Base-by-base conservation (phyloP, 1,140 invertebrate genomes). In the Drosophila sucinea region DNA sequence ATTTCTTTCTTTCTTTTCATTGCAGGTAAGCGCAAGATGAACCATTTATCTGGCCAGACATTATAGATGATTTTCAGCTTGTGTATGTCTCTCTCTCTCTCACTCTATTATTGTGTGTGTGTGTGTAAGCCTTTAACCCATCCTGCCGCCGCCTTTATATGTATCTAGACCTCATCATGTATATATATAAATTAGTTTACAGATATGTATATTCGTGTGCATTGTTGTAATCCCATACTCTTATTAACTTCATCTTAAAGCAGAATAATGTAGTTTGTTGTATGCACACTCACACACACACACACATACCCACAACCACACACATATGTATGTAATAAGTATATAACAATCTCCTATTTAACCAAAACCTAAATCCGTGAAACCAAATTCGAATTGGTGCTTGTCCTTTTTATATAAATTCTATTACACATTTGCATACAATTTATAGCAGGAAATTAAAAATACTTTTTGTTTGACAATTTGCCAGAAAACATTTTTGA, bases 361-460 rank as follows among this genome's bases (percentile, higher is more conserved):
- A 51, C 23, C 44, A 23, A 51, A 51, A 51, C 44, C 23, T 51
- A 10, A 10, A 51, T 51, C n/a, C 44, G 10, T 7, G 7, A 51
- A 51, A 51, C 6, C 44, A 51, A 27, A 27, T 51, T 51, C 4
- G 23, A 51, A 51, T 51, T 51, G 44, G 44, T 51, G 44, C 23
- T 51, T 51, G 44, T 51, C 23, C 23, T 51, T 51, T 51, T 10
- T 51, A 27, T 27, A 27, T 4, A 54, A 68, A 63, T 76, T 74
- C 61, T 77, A 83, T 83, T 82, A 71, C 71, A 82, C 32, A 44
- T 81, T 82, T 79, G 67, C 74, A 86, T 82, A 82, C 77, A 83
- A 86, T 86, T 86, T 87, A 83, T 79, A 57, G 70, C 83, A 89
- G 83, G 83, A 87, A 87, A 87, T 87, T 87, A 89, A 87, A 87